Conservation (phyloP, 2,113 vertebrate species). For the Dipodomys merriami region DNA sequence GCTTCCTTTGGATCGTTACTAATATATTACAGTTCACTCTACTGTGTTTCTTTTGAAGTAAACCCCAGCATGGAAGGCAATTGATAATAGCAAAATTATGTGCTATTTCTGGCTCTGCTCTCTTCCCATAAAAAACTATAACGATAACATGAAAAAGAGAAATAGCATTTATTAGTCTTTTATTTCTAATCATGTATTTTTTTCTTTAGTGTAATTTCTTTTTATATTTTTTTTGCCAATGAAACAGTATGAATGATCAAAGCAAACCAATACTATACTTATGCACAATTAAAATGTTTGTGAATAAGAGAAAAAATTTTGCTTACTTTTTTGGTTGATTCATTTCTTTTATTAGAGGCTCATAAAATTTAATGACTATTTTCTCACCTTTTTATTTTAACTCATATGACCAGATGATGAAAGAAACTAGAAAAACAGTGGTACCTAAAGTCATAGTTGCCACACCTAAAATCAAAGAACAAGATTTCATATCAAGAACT, state of each 20-base stretch:
- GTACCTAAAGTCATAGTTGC: conserved; percentile 86
- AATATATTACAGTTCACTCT: conserved; percentile 17
- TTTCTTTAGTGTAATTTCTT: background rate
- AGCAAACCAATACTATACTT: background rate
- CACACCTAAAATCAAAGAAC: conserved; percentile 85
- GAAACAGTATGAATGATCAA: background rate
- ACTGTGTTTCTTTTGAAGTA: conserved; percentile 7
- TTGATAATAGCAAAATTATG: conserved; percentile 9
- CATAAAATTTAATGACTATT: conserved; percentile 56
- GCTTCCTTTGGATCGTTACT: conserved; percentile 55
- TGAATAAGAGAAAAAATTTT: conserved; percentile 45
- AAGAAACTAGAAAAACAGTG: conserved; percentile 87
- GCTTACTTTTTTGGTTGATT: conserved; percentile 9
- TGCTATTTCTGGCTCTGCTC: background rate
- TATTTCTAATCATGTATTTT: conserved; percentile 7
- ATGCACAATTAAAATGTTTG: conserved; percentile 39
- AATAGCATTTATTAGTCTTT: background rate
- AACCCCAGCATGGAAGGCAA: background rate
- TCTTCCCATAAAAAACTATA: background rate
- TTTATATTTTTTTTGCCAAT: conserved; percentile 27
- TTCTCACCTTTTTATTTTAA: conserved; percentile 56
- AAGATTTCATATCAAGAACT: conserved; percentile 83
- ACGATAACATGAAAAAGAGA: background rate
- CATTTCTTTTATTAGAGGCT: conserved; percentile 47
- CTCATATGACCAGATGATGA: conserved; percentile 83